Evolutionary conservation across 2,113 vertebrate species (phyloP), one percentile per base, ranked within the genome.

Genomic region (Okapia johnstoni): DNA sequence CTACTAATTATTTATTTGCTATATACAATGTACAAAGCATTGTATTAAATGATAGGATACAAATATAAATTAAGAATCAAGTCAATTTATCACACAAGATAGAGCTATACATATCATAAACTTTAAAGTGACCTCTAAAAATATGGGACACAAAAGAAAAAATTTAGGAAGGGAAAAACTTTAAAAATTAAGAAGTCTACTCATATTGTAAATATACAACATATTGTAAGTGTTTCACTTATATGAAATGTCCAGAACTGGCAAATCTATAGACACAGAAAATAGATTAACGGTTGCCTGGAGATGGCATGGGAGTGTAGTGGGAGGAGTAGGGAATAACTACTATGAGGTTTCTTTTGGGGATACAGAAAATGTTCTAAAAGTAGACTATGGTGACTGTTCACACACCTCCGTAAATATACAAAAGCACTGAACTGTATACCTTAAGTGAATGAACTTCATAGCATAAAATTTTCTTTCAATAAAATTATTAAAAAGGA

Each of bases 51-150:
- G 12, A 92, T 9, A 84, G n/a, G 50, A 52, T 43, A 76, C 5
- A 90, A 95, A 13, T 76, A 90, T 93, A n/a, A 97, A 81, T 60
- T 97, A 90, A 81, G 52, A 93, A 93, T 79, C 36, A 93, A 58
- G 73, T 43, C 86, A 90, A 81, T 63, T 48, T 90, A 95, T 79
- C 40, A 91, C n/a, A 61, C 30, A 90, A 80, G 70, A 80, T 3
- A 81, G 58, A 90, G 9, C n/a, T 90, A 76, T 30, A 92, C n/a
- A 91, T 14, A 91, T 2, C 14, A 4, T 61, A 88, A 61, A 88
- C 25, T 95, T 90, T 46, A 83, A 76, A 85, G 54, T 80, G 46
- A 86, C 50, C 28, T 70, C 33, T 90, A 86, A 88, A 94, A 54
- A 91, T 73, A 95, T 15, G 15, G 28, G 48, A 60, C 81, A 90